phyloP scores from a whole-genome alignment of 2,113 vertebrate species.

The Pomatorhinus ruficollis region DNA sequence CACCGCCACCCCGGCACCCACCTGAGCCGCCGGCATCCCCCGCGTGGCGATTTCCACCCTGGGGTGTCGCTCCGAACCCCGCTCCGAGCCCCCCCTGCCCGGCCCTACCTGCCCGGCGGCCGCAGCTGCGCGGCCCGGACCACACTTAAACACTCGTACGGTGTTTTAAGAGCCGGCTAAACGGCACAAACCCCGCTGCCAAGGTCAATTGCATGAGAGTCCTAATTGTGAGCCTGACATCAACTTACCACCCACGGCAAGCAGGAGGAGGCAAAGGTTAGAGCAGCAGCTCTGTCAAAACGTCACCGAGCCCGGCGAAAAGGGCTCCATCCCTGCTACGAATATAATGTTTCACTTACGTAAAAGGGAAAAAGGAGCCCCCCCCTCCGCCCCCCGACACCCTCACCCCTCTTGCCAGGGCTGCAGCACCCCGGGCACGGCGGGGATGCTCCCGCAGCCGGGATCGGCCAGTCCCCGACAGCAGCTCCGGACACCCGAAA shows the following conservation, averaged over 20 bases:
- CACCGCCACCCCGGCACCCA: not conserved
- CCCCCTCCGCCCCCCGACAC: not conserved
- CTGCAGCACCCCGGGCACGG: not conserved
- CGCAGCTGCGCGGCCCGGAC: not conserved
- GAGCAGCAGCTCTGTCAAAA: slow-evolving; percentile 73
- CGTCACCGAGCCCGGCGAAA: slow-evolving; percentile 32
- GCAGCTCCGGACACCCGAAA: not conserved
- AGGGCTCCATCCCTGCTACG: not conserved
- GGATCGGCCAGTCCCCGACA: not conserved
- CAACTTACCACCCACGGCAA: slow-evolving; percentile 76
- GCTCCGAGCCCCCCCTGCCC: not conserved
- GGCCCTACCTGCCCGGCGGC: not conserved
- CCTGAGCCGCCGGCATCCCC: not conserved
- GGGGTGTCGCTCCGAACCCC: not conserved
- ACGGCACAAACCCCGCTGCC: slow-evolving; percentile 73
- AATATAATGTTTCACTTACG: slow-evolving; percentile 45
- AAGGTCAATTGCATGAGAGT: slow-evolving; percentile 77
- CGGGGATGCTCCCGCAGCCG: not conserved
- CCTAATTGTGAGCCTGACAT: slow-evolving; percentile 78
- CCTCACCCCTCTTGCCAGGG: not conserved
- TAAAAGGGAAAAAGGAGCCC: not conserved
- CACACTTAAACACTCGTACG: slow-evolving; percentile 46
- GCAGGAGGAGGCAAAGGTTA: slow-evolving; percentile 76
- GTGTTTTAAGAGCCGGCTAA: slow-evolving; percentile 59
- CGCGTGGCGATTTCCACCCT: accelerated